Conservation (phyloP, 2,888 invertebrate species). For the Adela reaumurella region DNA sequence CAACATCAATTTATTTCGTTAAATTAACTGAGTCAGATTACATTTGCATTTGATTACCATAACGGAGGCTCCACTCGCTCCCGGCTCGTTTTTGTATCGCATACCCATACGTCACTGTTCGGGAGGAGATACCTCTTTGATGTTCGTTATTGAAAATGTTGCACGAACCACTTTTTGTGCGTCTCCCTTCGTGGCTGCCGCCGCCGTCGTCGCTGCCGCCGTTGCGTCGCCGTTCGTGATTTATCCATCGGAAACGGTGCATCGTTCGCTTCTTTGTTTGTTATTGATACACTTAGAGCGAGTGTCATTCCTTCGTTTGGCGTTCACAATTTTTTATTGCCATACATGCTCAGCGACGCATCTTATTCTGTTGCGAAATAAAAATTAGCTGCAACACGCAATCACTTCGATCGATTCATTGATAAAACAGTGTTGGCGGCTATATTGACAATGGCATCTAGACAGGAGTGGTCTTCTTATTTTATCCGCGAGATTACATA, state of each 20-base stretch:
- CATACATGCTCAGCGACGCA: too few relatives aligned
- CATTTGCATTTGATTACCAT: conserved; percentile 56
- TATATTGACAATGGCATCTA: background rate
- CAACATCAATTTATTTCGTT: conserved; percentile 48
- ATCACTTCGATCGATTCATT: background rate
- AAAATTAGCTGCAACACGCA: too few relatives aligned
- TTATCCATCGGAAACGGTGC: conserved; percentile 53
- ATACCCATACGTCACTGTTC: conserved; percentile 46
- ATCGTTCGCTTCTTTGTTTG: conserved; percentile 53
- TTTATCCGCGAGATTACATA: conserved; percentile 25
- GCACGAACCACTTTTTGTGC: conserved; percentile 31
- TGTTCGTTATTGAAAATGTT: conserved; percentile 28
- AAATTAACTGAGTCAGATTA: conserved; percentile 44
- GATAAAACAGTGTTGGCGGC: background rate
- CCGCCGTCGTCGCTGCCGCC: conserved; percentile 9
- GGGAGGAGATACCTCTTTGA: conserved; percentile 23
- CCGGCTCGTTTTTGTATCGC: conserved; percentile 24
- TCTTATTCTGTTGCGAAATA: too few relatives aligned
- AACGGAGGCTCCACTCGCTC: conserved; percentile 19
- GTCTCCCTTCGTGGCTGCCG: background rate
- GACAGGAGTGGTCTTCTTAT: background rate
- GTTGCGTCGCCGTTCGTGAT: conserved; percentile 27
- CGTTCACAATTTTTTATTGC: too few relatives aligned
- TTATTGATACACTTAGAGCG: conserved; percentile 35
- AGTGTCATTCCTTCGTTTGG: background rate